A percentile compares a stretch with the other conserved stretches of the same genome.
Conservation (phyloP, 2,888 invertebrate genomes). For the Sclerodermus sp. region DNA sequence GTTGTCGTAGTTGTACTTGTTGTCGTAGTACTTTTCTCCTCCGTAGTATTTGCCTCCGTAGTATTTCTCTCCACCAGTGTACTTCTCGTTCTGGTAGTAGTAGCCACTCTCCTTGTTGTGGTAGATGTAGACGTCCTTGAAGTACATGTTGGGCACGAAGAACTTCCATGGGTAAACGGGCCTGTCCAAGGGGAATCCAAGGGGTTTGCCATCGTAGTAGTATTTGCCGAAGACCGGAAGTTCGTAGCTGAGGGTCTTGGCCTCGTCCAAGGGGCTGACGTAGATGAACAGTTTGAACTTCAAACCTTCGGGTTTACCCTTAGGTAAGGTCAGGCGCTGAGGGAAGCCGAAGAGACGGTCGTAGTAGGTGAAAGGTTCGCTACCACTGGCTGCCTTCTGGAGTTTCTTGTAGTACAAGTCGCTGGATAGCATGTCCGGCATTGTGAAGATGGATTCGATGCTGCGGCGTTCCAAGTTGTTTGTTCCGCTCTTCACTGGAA, state of each 20-base stretch:
- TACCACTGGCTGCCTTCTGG: slow-evolving; percentile 43
- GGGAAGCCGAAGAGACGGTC: slow-evolving; percentile 57
- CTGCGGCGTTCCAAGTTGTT: slow-evolving; percentile 48
- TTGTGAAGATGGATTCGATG: slow-evolving; percentile 39
- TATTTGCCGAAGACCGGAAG: slow-evolving; percentile 57
- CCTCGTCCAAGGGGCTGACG: slow-evolving; percentile 62
- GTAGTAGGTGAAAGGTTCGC: slow-evolving; percentile 46
- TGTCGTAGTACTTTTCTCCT: slow-evolving; percentile 6
- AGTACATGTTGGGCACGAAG: slow-evolving; percentile 64
- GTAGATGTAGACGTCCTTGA: slow-evolving; percentile 63
- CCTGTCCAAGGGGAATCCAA: slow-evolving; percentile 66
- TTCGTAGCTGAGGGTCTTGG: slow-evolving; percentile 57
- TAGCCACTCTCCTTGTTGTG: slow-evolving; percentile 54
- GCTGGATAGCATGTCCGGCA: slow-evolving; percentile 34
- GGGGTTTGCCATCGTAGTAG: slow-evolving; percentile 59
- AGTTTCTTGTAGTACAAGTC: slow-evolving; percentile 46
- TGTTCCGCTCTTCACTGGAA: slow-evolving; percentile 47
- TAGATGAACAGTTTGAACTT: slow-evolving; percentile 66
- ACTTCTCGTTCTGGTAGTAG: neutral
- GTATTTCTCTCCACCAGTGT: slow-evolving; percentile 8
- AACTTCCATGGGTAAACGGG: slow-evolving; percentile 58
- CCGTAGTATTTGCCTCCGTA: slow-evolving; percentile 8
- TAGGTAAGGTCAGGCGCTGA: slow-evolving; percentile 66
- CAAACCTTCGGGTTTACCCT: slow-evolving; percentile 67
- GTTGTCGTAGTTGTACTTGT: neutral